These are phyloP conservation scores for Meiosimyza decipiens DNA, from an alignment of 2,888 invertebrate species.

Conservation along the genomic window DNA sequence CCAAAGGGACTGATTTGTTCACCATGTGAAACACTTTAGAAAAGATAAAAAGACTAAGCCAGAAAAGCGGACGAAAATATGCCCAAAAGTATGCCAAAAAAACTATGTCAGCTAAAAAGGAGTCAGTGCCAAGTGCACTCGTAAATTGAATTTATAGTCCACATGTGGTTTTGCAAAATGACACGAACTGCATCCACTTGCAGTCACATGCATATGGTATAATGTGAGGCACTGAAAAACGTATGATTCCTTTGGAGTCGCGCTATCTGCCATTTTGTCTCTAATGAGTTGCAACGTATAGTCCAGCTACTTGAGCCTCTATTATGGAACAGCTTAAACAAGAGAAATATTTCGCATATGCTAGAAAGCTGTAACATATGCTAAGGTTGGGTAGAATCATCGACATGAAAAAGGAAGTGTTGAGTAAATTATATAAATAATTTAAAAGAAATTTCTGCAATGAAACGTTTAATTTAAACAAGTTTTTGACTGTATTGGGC, in stretches of 20 bases:
- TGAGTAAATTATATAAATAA: background rate
- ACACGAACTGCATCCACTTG: too few species aligned
- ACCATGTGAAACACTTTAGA: slow-evolving; percentile 1
- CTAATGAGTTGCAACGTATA: slow-evolving; percentile 13
- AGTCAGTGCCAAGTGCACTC: too few species aligned
- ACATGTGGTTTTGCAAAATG: too few species aligned
- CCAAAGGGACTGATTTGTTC: background rate
- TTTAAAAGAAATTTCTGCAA: background rate
- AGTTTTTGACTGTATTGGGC: background rate
- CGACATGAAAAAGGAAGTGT: too few species aligned
- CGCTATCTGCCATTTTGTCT: slow-evolving; percentile 11
- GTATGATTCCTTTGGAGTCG: background rate
- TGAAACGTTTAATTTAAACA: background rate
- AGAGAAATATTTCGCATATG: too few species aligned
- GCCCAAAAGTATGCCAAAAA: background rate
- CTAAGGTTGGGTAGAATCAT: too few species aligned
- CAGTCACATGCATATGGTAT: too few species aligned
- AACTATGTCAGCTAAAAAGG: too few species aligned
- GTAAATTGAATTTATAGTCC: too few species aligned
- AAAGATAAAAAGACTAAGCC: slow-evolving; percentile 10
- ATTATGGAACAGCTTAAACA: too few species aligned
- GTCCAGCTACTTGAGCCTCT: background rate
- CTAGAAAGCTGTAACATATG: too few species aligned
- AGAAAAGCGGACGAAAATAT: background rate
- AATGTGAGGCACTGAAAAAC: too few species aligned